Evolutionary conservation across 2,113 vertebrate species (phyloP), one percentile per base, ranked within the genome.

Genomic region (Picathartes gymnocephalus): DNA sequence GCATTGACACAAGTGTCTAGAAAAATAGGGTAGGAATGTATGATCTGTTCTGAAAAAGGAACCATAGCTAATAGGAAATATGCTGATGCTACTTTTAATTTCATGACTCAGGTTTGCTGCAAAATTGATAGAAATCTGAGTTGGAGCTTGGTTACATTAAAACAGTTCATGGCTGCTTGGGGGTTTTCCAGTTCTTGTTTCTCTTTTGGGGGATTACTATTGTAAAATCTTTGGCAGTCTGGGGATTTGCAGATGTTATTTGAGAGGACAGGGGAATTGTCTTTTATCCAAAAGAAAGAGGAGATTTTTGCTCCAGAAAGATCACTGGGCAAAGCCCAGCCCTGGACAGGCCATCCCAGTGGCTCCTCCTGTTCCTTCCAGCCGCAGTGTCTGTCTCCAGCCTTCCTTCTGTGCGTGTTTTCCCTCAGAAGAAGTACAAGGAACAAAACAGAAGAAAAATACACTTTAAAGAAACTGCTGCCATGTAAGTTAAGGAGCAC

Each of bases 1-100:
- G 15, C 93, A 95, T 95, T 96, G 95, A 96, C 95, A 95, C 93
- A 66, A 96, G 90, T 93, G 91, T 97, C 96, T 95, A 88, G 95
- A 95, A 92, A 96, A 96, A 97, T 96, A 91, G 83, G 92, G 91
- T 94, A 88, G 91, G 81, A 85, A 86, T 14, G 87, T 83, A 30
- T 97, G 95, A 95, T 95, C 90, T 91, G 86, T 92, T 95, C 96
- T 78, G 83, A 90, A 92, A 92, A 94, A 90, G 95, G 74, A 93
- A 11, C 78, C 69, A 35, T 78, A 50, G 88, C 90, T 96, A 87
- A 95, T 95, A 92, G 83, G 70, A 91, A 96, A 95, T 94, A 73
- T 61, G 96, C 94, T 96, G 94, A 95, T 95, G 90, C 84, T 94
- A 87, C 95, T 94, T 93, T 95, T 94, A 97, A 94, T 94, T 95